Percentiles rank a stretch among this genome's conserved stretches.
Conservation (phyloP, 2,888 invertebrate species). For the Rhamnusium bicolor region DNA sequence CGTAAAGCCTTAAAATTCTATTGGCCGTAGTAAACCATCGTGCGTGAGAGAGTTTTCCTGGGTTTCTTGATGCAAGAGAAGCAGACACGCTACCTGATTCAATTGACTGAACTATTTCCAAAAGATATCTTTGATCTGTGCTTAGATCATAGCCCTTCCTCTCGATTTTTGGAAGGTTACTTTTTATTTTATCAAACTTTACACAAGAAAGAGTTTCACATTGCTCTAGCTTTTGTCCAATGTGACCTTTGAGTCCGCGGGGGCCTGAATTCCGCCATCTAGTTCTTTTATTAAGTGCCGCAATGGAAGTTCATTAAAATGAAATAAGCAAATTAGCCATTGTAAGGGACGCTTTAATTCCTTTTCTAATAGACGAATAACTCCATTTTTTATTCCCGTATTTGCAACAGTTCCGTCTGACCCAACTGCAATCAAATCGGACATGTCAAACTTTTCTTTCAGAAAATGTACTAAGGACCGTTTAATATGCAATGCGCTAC, state of each 20-base stretch:
- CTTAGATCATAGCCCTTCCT: constrained; percentile 23
- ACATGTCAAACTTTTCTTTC: background rate
- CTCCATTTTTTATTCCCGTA: background rate
- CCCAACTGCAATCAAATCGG: background rate
- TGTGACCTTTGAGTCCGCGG: constrained; percentile 15
- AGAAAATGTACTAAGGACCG: background rate
- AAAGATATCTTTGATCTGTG: constrained; percentile 25
- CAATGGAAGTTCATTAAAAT: background rate
- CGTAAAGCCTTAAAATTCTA: constrained; percentile 14
- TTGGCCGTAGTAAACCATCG: constrained; percentile 4
- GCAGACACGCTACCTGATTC: constrained; percentile 6
- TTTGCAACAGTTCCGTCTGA: background rate
- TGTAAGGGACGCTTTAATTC: background rate
- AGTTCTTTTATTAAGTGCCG: constrained; percentile 4
- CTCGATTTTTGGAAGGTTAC: constrained; percentile 18
- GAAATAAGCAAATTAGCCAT: constrained; percentile 1
- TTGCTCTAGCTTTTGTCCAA: constrained; percentile 24
- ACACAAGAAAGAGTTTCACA: constrained; percentile 13
- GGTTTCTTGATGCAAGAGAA: background rate
- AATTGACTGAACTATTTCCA: constrained; percentile 8
- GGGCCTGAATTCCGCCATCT: constrained; percentile 19
- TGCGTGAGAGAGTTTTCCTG: constrained; percentile 6
- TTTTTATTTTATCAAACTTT: constrained; percentile 18
- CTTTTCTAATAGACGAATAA: constrained; percentile 18
- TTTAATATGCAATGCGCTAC: background rate